A percentile compares a stretch with the other conserved stretches of the same genome.
Conservation (phyloP, 1,140 invertebrate genomes). For the Watersipora subatra region DNA sequence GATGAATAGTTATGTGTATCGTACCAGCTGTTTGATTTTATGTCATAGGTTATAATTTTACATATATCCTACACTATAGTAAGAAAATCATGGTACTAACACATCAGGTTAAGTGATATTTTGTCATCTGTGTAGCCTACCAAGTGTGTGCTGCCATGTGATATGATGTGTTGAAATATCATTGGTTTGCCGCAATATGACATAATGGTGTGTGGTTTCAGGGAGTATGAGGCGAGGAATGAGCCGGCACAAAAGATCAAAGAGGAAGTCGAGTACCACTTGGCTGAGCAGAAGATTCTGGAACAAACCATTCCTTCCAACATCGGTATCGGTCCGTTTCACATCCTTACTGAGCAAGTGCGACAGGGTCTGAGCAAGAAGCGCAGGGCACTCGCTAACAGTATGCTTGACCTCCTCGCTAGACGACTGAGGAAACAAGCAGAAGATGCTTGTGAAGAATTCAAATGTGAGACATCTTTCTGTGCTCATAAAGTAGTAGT, state of each 20-base stretch:
- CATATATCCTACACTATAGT: no score
- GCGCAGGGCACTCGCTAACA: constrained; percentile 48
- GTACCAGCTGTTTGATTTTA: no score
- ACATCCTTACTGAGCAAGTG: constrained; percentile 48
- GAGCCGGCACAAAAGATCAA: constrained; percentile 35
- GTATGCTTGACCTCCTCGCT: constrained; percentile 50
- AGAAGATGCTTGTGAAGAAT: constrained; percentile 39
- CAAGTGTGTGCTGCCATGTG: no score
- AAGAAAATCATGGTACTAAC: no score
- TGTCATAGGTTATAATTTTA: no score
- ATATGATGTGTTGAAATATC: no score
- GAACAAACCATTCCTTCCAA: constrained; percentile 41
- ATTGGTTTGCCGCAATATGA: no score
- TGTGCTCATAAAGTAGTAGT: no score
- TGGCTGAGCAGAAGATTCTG: constrained; percentile 31
- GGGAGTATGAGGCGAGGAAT: constrained; percentile 30
- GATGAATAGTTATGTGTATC: no score
- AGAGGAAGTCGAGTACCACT: constrained; percentile 36
- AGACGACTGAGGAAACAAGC: constrained; percentile 35
- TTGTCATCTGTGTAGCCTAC: no score
- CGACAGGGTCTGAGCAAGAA: constrained; percentile 47
- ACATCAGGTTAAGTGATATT: no score
- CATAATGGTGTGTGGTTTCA: no score
- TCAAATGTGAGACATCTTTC: constrained; percentile 20
- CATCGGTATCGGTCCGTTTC: constrained; percentile 57